These are phyloP conservation scores for Theristus sp. DNA, from an alignment of 2,888 invertebrate genomes.

Conservation along the genomic window DNA sequence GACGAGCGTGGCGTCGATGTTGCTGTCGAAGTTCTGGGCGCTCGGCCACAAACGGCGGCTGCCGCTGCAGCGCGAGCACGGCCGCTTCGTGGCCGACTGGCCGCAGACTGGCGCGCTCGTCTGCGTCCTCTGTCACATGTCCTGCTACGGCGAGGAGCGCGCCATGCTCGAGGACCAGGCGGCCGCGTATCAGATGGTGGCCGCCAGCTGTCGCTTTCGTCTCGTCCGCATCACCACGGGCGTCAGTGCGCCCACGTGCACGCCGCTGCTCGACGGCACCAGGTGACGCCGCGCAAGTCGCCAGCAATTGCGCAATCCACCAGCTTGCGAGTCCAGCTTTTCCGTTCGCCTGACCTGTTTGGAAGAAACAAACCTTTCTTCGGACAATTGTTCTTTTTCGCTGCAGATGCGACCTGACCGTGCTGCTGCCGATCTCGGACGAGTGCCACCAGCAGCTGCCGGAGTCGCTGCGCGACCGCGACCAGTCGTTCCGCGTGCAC, in stretches of 20 bases:
- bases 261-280: constrained; percentile 7
- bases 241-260: background rate
- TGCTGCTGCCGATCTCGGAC: background rate
- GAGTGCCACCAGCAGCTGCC: background rate
- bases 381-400: background rate
- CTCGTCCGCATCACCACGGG: background rate
- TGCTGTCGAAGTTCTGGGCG: background rate
- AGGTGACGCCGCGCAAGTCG: too few species aligned
- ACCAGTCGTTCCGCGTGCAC: constrained; percentile 23
- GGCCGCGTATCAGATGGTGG: constrained; percentile 46
- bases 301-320: too few species aligned
- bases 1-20: background rate
- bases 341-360: too few species aligned
- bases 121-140: background rate
- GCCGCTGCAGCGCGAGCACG: background rate
- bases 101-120: background rate
- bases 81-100: background rate
- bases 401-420: background rate
- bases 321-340: too few species aligned
- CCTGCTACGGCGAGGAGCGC: constrained; percentile 45
- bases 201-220: constrained; percentile 1
- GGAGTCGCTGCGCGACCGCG: background rate
- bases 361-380: too few species aligned
- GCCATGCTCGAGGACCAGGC: constrained; percentile 93
- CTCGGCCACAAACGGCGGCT: background rate